Conservation (phyloP, 2,797 vertebrate genomes). For the Melanotaenia maccullochi region DNA sequence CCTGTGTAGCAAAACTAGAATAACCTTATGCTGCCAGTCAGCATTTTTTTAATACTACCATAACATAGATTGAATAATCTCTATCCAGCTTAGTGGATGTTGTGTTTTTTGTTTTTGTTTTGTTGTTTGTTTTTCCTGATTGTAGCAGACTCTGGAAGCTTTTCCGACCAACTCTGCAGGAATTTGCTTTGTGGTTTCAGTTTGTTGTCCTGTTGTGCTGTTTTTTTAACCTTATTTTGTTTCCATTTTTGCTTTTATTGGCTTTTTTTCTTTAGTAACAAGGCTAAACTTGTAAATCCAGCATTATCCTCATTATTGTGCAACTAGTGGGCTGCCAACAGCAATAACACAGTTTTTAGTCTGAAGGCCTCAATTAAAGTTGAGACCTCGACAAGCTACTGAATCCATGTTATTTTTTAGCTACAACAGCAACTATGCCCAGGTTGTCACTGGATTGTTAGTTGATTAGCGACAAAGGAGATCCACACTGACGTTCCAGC, state of each 20-base stretch:
- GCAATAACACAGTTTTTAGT: not conserved
- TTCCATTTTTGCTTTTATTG: too few species aligned
- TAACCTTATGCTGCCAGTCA: too few species aligned
- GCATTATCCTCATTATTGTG: not conserved
- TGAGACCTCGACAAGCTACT: not conserved
- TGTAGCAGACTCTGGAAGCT: too few species aligned
- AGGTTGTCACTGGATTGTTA: not conserved
- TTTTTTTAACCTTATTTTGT: too few species aligned
- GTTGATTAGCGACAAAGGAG: not conserved
- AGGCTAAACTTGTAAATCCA: not conserved
- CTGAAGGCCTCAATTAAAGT: not conserved
- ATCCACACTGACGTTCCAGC: not conserved
- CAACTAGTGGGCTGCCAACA: too few species aligned
- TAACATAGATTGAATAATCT: too few species aligned
- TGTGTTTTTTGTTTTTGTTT: not conserved
- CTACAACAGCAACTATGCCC: not conserved
- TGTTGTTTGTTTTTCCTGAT: not conserved
- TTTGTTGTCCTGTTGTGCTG: too few species aligned
- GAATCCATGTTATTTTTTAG: not conserved
- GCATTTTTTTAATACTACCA: too few species aligned
- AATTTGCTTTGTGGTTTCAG: too few species aligned
- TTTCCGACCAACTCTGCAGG: too few species aligned
- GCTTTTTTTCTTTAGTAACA: not conserved
- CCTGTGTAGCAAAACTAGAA: not conserved
- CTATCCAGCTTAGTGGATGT: too few species aligned